Percentiles rank a stretch among this genome's conserved stretches.
These are phyloP conservation scores for Microtus oregoni DNA, from an alignment of 2,113 vertebrate species.

Conservation along the genomic window DNA sequence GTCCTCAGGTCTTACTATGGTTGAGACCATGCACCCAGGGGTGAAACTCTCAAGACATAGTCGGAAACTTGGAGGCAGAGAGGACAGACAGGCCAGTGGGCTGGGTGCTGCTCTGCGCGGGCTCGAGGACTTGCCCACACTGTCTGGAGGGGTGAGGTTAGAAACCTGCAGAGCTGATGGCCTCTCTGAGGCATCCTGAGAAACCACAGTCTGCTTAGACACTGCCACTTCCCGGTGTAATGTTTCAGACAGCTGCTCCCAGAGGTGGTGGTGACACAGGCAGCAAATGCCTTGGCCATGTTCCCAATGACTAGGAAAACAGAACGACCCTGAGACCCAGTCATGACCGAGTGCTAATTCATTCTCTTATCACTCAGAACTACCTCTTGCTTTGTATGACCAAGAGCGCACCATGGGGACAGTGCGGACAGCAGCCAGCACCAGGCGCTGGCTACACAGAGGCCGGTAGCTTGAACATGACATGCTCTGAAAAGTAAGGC, in stretches of 20 bases:
- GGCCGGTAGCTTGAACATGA: too few relatives aligned
- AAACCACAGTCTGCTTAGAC: not conserved
- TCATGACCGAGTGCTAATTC: not conserved
- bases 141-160: fast-evolving
- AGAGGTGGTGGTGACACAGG: not conserved
- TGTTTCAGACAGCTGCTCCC: not conserved
- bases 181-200: not conserved
- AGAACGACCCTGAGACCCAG: not conserved
- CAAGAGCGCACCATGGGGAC: not conserved
- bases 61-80: fast-evolving
- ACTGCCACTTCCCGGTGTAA: not conserved
- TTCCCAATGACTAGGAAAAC: not conserved
- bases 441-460: not conserved
- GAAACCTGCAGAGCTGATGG: not conserved
- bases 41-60: fast-evolving
- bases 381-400: too few relatives aligned
- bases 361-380: not conserved
- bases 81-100: fast-evolving
- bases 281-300: not conserved
- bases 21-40: not conserved
- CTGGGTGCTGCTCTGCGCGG: fast-evolving
- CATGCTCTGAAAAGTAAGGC: not conserved
- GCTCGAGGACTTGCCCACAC: too few relatives aligned
- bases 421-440: not conserved
- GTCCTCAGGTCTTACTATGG: not conserved